These are phyloP conservation scores for Drosophila putrida DNA, from an alignment of 2,888 invertebrate genomes.

Conservation along the genomic window DNA sequence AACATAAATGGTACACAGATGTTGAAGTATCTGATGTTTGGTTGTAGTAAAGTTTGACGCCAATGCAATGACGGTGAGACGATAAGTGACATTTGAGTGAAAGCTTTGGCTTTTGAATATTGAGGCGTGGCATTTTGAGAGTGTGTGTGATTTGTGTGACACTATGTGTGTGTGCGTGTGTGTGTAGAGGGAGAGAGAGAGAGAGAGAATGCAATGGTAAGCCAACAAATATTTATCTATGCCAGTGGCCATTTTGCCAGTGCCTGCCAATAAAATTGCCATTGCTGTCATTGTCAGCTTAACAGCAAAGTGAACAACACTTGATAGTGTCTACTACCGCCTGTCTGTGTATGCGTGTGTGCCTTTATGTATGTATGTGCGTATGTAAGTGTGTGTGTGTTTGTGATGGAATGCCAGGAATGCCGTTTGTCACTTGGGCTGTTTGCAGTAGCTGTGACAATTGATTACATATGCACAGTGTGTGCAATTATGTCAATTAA, in stretches of 20 bases:
- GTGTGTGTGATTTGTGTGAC: conserved; percentile 1
- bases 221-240: conserved; percentile 80
- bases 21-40: conserved; percentile 39
- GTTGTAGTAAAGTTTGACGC: conserved; percentile 32
- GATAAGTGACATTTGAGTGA: conserved; percentile 79
- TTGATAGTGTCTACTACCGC: conserved; percentile 41
- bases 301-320: conserved; percentile 76
- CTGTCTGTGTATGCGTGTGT: conserved; percentile 9
- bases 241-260: conserved; percentile 75
- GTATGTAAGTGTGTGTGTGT: conserved; percentile 18
- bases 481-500: conserved; percentile 80
- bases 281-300: conserved; percentile 80
- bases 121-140: conserved; percentile 23
- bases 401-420: conserved; percentile 24
- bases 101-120: conserved; percentile 62
- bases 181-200: conserved; percentile 15
- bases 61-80: conserved; percentile 40
- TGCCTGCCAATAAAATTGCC: conserved; percentile 77
- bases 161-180: conserved; percentile 12
- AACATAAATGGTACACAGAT: conserved; percentile 58
- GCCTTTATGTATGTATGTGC: conserved; percentile 8
- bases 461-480: conserved; percentile 80
- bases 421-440: conserved; percentile 48
- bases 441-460: conserved; percentile 58
- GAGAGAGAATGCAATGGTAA: conserved; percentile 58